Base-by-base conservation (phyloP, 2,113 vertebrate species). In the Alectura lathami region DNA sequence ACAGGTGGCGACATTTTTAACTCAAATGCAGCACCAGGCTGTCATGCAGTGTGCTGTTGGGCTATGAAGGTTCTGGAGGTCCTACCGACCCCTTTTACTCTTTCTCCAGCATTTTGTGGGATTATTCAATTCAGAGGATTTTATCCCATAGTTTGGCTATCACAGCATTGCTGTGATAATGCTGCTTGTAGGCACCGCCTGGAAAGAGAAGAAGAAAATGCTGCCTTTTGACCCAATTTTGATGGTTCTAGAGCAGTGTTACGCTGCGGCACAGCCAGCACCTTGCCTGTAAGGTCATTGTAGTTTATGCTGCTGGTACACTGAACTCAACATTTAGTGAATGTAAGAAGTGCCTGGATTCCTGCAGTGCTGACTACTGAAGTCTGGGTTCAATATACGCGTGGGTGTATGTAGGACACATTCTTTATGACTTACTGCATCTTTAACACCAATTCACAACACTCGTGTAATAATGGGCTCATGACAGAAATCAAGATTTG, bases 401-500 rank as follows among this genome's bases (percentile, higher is more conserved):
- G 45, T 62, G 62, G 27, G 40, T 81, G 17, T 73, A 23, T 57
- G 29, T 1, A 34, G 88, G 24, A 67, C 40, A 32, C 53, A 53
- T 45, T 86, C 76, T 72, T 88, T 38, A 62, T 63, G 53, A 89
- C 30, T 50, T 27, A 16, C 43, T 81, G 73, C 60, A 14, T 36
- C 48, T 72, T 86, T 78, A 88, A 63, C 63, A 66, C 5, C 68
- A 88, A 2, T 75, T 89, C 64, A 43, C 59, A 70, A 48, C 40
- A 16, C 34, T 94, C 43, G 34, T 59, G 22, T 57, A 64, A 64
- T 34, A 69, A 72, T 2, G 5, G 68, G 72, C 30, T 89, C 43
- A 50, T 59, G 86, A 70, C 38, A 93, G 64, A 83, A 91, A 83
- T 48, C 88, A 78, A 62, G n/a, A 75, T 82, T 83, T 93, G 67